Percentiles rank a stretch among this genome's conserved stretches.
Evolutionary conservation across 2,888 invertebrate species (phyloP).

Genomic region (Omphaloscelis lunosa): DNA sequence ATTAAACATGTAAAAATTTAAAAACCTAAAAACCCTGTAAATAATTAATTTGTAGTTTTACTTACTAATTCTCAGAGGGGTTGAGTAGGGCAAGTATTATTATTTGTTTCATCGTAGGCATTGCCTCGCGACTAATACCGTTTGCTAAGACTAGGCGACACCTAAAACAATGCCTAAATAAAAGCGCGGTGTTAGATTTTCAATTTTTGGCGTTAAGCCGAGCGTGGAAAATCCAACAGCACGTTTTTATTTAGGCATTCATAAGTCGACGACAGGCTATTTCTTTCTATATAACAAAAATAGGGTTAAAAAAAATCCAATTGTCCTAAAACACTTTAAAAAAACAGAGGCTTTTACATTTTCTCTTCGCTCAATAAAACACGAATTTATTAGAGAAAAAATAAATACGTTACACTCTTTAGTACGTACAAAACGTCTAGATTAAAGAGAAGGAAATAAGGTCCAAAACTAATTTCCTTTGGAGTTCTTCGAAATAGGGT

Average conservation of each 20-base stretch:
- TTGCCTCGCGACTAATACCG: not conserved
- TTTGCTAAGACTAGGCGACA: not conserved
- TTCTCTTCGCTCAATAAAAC: not conserved
- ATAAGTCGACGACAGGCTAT: not conserved
- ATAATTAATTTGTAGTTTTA: not conserved
- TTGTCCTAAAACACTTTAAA: constrained; percentile 9
- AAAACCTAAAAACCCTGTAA: too few relatives aligned
- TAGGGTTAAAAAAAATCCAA: not conserved
- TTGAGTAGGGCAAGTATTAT: not conserved
- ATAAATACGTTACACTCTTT: constrained; percentile 13
- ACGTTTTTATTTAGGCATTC: not conserved
- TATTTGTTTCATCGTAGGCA: not conserved
- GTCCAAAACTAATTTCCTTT: constrained; percentile 41
- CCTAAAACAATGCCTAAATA: not conserved
- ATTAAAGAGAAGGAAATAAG: constrained; percentile 38
- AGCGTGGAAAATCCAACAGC: too few relatives aligned
- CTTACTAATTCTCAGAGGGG: not conserved
- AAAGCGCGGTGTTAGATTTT: not conserved
- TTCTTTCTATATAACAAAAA: not conserved
- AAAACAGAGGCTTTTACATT: constrained; percentile 1
- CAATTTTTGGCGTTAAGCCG: not conserved
- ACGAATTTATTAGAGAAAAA: constrained; percentile 5
- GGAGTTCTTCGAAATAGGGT: not conserved
- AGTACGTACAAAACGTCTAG: constrained; percentile 13
- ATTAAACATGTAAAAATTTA: not conserved